Evolutionary conservation across 2,888 invertebrate species (phyloP).

Genomic region (Sisyra nigra): DNA sequence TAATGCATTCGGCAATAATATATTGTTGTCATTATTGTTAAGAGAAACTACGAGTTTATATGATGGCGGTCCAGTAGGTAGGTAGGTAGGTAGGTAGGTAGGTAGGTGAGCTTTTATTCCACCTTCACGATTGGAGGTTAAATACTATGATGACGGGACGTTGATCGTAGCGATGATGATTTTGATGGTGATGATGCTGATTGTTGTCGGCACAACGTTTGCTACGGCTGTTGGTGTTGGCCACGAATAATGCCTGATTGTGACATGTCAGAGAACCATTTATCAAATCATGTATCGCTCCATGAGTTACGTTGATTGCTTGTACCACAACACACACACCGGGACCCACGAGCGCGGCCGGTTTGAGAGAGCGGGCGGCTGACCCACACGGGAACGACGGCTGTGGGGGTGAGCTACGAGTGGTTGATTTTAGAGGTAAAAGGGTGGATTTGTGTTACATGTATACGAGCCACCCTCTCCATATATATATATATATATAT

Average conservation of each 20-base stretch:
- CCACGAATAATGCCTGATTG: slow-evolving; percentile 11
- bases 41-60: too few species aligned
- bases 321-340: slow-evolving; percentile 3
- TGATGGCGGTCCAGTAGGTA: too few species aligned
- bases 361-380: background rate
- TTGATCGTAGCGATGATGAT: background rate
- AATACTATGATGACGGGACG: background rate
- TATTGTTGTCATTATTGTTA: too few species aligned
- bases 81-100: too few species aligned
- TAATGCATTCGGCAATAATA: too few species aligned
- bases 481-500: too few species aligned
- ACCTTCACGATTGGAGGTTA: too few species aligned
- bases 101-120: too few species aligned
- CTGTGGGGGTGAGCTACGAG: background rate
- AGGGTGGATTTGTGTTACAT: background rate
- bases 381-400: background rate
- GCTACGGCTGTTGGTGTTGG: background rate
- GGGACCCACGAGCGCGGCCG: background rate
- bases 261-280: slow-evolving; percentile 15
- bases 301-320: slow-evolving; percentile 14
- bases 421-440: background rate
- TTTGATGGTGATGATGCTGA: background rate
- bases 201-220: slow-evolving; percentile 1
- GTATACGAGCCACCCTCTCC: too few species aligned
- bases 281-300: slow-evolving; percentile 15